Base-by-base conservation (phyloP, 2,113 vertebrate genomes). In the Pseudorhombus dupliciocellatus region DNA sequence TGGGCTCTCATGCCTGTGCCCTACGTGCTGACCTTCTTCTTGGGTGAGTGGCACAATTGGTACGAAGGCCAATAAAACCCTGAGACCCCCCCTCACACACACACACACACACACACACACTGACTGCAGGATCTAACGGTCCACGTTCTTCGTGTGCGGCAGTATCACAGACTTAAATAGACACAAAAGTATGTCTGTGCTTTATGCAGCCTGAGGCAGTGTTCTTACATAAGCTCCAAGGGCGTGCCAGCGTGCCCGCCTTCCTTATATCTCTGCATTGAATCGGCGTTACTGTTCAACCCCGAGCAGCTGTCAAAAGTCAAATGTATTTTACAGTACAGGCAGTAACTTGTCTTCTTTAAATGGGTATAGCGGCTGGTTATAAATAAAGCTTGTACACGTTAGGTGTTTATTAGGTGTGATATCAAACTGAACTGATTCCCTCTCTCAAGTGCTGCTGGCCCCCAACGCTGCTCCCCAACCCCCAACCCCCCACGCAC, bases 1-100 rank as follows among this genome's bases (percentile, higher is more conserved):
- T 96, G 95, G 95, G 92, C 94, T 28, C 93, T 95, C 30, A 95
- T 93, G 53, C 94, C 94, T 11, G 77, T 93, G 55, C 94, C 93
- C 54, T 95, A 95, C 67, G 90, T 94, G 4, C 70, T 95, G 51
- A 94, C 93, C 58, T 95, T 96, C 86, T 87, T 93, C 75, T 64
- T 95, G 40, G 94, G 95, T 96, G 87, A 94, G 94, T 74, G 18
- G 2, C 71, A 34, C 24, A 26, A 31, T 8, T 57, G 54, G 44
- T 44, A 25, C 16, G 7, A 7, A 31, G 21, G 3, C 8, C 22
- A 44, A 18, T 60, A 57, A 26, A 53, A 44, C 25, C 7, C 10
- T 37, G 50, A 78, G n/a, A 46, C 21, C 12, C 16, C 8, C 2
- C 15, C 34, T n/a, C n/a, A n/a, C n/a, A n/a, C n/a, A n/a, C n/a